Base-by-base conservation (phyloP, 2,888 invertebrate genomes). In the Lasius fuliginosus region DNA sequence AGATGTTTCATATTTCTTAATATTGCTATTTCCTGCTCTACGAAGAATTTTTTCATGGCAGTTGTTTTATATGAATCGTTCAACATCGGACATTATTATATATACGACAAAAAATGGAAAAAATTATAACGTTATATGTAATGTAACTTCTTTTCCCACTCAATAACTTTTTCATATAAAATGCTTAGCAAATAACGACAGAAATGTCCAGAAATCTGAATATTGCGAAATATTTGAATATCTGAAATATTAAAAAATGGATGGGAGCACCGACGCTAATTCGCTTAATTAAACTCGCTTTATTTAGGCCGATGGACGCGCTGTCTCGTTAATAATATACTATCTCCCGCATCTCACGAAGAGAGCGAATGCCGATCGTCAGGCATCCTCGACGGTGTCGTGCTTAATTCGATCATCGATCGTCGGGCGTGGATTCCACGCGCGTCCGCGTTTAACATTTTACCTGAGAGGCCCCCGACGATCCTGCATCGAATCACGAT, bases 361-460 rank as follows among this genome's bases (percentile, higher is more conserved):
- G 53, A 53, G 53, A 85, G 75, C 82, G 86, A 85, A 85, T 86
- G 86, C 79, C 85, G 89, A 89, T 89, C 87, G 86, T 88, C 91
- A 84, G 86, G 88, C 86, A 87, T 88, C 82, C 83, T 85, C 85
- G 87, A 82, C 86, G 86, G 86, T 86, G 90, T 90, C 90, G 89
- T 77, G 86, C 86, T 87, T 90, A 90, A 90, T 89, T 87, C 90
- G 90, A 90, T 89, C 90, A 90, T 88, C 88, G 90, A 89, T 88
- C 89, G 88, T 85, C 83, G 75, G 36, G 79, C 82, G 46, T 83
- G 87, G 84, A 88, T 87, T 90, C 86, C 88, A 86, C 85, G 85
- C 82, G 86, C 71, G 64, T 69, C 65, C 73, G 76, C 74, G 53
- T 42, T 68, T 68, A 74, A 69, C 67, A 46, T 71, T 40, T 82